These are phyloP conservation scores for Montipora sp. DNA, from an alignment of 64 coral and sea anemone species.

Conservation along the genomic window DNA sequence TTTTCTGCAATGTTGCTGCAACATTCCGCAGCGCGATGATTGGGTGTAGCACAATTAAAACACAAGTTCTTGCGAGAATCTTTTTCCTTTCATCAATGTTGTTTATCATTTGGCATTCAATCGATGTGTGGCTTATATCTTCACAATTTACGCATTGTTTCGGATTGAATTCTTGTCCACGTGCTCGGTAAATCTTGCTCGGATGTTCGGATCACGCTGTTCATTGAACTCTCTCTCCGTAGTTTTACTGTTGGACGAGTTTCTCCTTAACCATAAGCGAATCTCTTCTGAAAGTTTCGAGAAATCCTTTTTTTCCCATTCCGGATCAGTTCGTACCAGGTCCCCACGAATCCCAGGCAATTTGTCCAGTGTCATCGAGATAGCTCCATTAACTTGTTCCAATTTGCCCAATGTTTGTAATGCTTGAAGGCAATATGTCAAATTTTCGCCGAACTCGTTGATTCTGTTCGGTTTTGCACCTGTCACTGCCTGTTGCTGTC, in stretches of 20 bases:
- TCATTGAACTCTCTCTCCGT: neutral
- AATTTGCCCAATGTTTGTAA: neutral
- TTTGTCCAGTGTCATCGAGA: too few relatives aligned
- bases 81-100: constrained; percentile 41
- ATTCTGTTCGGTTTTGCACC: too few relatives aligned
- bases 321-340: too few relatives aligned
- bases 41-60: neutral
- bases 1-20: constrained; percentile 16
- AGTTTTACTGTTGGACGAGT: neutral
- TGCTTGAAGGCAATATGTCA: too few relatives aligned
- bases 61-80: constrained; percentile 17
- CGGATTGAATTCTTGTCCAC: neutral
- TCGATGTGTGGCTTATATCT: neutral
- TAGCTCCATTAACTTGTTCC: too few relatives aligned
- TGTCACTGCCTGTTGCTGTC: neutral
- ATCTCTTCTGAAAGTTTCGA: too few relatives aligned
- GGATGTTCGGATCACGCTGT: too few relatives aligned
- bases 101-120: constrained; percentile 1
- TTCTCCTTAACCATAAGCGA: too few relatives aligned
- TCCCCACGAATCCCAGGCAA: too few relatives aligned
- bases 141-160: constrained; percentile 55
- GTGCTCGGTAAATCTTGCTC: neutral
- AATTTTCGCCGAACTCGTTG: too few relatives aligned
- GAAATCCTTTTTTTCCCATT: too few relatives aligned
- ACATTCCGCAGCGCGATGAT: too few relatives aligned